Percentiles rank a stretch among this genome's conserved stretches.
Conservation (phyloP, 2,888 invertebrate species). For the Diloba caeruleocephala region DNA sequence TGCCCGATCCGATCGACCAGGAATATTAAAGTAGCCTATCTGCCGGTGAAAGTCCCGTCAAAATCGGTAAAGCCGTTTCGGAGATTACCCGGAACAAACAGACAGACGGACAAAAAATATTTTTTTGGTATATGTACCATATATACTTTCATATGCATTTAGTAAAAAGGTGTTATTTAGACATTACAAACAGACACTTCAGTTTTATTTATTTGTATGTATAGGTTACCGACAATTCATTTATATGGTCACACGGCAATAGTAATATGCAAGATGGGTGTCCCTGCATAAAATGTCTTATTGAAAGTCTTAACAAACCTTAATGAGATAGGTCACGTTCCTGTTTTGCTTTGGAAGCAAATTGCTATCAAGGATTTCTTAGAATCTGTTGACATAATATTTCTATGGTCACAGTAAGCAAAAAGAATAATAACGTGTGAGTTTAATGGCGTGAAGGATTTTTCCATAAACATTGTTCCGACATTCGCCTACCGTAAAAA, state of each 20-base stretch:
- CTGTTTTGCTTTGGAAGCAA: conserved; percentile 28
- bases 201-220: too few relatives aligned
- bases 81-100: too few relatives aligned
- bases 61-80: too few relatives aligned
- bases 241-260: conserved; percentile 10
- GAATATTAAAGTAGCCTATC: too few relatives aligned
- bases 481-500: too few relatives aligned
- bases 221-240: not conserved
- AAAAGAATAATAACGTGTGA: conserved; percentile 8
- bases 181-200: too few relatives aligned
- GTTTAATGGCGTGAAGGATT: not conserved
- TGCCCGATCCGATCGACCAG: too few relatives aligned
- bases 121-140: too few relatives aligned
- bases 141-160: too few relatives aligned
- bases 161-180: too few relatives aligned
- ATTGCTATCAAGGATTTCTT: conserved; percentile 48
- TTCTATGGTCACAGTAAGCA: conserved; percentile 16
- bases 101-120: too few relatives aligned
- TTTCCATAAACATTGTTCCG: not conserved
- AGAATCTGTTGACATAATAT: conserved; percentile 43
- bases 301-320: conserved; percentile 44
- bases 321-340: conserved; percentile 60
- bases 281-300: conserved; percentile 18
- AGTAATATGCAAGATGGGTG: not conserved
- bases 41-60: too few relatives aligned